A percentile compares a stretch with the other conserved stretches of the same genome.
These are phyloP conservation scores for Acanthisitta chloris DNA, from an alignment of 2,113 vertebrate species.

Conservation along the genomic window DNA sequence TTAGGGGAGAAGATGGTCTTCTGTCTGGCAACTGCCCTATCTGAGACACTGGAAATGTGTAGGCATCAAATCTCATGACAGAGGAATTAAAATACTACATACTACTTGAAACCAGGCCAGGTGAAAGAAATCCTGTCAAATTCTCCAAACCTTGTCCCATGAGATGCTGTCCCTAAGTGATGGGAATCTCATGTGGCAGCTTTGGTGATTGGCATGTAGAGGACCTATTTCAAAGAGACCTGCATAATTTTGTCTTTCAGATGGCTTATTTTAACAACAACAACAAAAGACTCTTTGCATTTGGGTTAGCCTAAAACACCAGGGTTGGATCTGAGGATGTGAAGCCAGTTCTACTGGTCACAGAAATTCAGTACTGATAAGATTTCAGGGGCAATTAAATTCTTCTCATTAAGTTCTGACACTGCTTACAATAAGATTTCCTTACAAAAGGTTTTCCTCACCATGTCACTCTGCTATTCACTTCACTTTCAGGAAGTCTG, in stretches of 20 bases:
- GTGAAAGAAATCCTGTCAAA: background rate
- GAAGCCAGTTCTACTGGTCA: background rate
- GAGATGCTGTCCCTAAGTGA: background rate
- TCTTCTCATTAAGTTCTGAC: background rate
- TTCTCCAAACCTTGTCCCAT: background rate
- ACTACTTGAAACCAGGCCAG: background rate
- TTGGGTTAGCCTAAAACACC: background rate
- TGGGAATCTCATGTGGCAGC: background rate
- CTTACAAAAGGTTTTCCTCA: too few relatives aligned
- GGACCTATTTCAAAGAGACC: background rate
- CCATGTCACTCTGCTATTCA: background rate
- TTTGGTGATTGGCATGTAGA: background rate
- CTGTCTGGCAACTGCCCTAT: background rate
- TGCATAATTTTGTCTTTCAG: background rate
- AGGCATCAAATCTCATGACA: background rate
- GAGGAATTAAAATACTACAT: background rate
- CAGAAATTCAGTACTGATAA: background rate
- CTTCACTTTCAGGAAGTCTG: background rate
- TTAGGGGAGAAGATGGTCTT: background rate
- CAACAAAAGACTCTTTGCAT: background rate
- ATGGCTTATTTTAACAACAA: background rate
- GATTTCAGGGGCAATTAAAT: background rate
- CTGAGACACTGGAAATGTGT: background rate
- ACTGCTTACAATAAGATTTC: background rate
- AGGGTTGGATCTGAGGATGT: background rate